phyloP scores from a whole-genome alignment of 2,797 vertebrate genomes.

The Myotis planiceps region DNA sequence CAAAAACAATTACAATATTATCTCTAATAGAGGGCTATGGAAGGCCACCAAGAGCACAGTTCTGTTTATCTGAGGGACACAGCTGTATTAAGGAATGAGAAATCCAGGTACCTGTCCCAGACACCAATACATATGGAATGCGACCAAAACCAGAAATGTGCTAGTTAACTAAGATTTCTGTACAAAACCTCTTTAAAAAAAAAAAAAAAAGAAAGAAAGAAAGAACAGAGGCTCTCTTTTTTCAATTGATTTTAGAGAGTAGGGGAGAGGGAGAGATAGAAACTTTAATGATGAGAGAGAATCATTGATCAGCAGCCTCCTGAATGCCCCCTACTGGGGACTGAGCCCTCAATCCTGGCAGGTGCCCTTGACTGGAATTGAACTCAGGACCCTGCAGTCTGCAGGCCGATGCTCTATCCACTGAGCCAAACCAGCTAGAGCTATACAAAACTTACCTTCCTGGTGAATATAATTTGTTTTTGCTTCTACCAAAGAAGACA shows the following conservation, averaged over 20 bases:
- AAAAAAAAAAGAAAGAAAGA: too few relatives aligned
- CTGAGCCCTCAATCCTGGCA: too few relatives aligned
- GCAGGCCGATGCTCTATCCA: too few relatives aligned
- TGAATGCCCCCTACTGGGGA: too few relatives aligned
- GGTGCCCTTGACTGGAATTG: too few relatives aligned
- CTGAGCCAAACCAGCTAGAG: too few relatives aligned
- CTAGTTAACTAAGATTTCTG: neutral
- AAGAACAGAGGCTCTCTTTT: too few relatives aligned
- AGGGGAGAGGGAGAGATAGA: too few relatives aligned
- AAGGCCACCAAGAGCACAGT: neutral
- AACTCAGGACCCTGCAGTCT: too few relatives aligned
- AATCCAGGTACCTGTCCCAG: neutral
- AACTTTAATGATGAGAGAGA: too few relatives aligned
- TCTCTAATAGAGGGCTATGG: neutral
- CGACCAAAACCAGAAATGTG: neutral
- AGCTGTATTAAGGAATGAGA: neutral
- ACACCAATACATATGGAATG: neutral
- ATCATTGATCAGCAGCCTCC: too few relatives aligned
- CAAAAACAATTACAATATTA: neutral
- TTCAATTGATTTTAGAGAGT: too few relatives aligned
- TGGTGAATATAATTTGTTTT: neutral
- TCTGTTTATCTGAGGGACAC: neutral
- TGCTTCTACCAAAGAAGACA: slow-evolving; percentile 14
- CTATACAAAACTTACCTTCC: neutral
- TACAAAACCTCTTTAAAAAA: neutral